Conservation (phyloP, 2,888 invertebrate genomes). For the Nebria brevicollis region DNA sequence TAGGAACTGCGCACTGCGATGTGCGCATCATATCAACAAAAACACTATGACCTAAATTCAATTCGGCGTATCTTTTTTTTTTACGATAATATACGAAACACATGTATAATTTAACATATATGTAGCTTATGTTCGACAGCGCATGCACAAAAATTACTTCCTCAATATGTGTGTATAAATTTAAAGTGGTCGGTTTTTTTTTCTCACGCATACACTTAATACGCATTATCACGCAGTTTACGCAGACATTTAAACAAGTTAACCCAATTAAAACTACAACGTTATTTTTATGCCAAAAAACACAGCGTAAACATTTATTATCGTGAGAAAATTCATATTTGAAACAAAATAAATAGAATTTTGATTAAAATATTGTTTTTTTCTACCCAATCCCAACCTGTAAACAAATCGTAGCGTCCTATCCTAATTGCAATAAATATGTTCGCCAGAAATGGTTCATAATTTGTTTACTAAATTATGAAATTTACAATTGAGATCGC, state of each 20-base stretch:
- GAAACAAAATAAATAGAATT: too few species aligned
- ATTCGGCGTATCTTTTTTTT: constrained; percentile 7
- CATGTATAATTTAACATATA: not conserved
- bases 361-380: too few species aligned
- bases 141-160: not conserved
- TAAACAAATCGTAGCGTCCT: too few species aligned
- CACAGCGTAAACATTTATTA: too few species aligned
- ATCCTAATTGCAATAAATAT: too few species aligned
- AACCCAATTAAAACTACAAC: too few species aligned
- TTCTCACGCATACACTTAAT: not conserved
- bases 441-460: not conserved
- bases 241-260: too few species aligned
- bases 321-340: too few species aligned
- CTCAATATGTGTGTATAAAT: not conserved
- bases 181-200: not conserved
- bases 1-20: constrained; percentile 5
- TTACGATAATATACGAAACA: not conserved
- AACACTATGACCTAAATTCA: constrained; percentile 33
- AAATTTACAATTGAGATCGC: not conserved
- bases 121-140: not conserved
- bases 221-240: not conserved
- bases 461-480: not conserved
- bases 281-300: too few species aligned
- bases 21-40: constrained; percentile 24
- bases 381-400: too few species aligned